Conservation (phyloP, 2,888 invertebrate species). For the Plagiodera versicolora region DNA sequence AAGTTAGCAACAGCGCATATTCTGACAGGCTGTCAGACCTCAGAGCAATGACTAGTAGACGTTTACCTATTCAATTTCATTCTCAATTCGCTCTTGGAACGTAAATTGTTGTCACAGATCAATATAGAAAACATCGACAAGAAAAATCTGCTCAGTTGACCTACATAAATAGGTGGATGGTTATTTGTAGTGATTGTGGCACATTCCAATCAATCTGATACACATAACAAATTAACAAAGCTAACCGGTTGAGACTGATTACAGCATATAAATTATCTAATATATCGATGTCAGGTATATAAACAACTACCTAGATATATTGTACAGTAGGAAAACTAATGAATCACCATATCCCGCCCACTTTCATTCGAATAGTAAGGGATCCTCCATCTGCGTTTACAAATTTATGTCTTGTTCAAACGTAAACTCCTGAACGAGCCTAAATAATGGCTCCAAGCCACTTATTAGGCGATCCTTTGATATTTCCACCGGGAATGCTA, state of each 20-base stretch:
- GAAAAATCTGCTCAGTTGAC: too few species aligned
- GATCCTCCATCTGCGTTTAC: conserved; percentile 37
- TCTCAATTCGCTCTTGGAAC: too few species aligned
- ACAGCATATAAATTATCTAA: conserved; percentile 38
- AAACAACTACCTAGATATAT: conserved; percentile 42
- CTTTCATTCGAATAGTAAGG: conserved; percentile 41
- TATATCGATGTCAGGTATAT: conserved; percentile 42
- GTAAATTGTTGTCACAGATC: too few species aligned
- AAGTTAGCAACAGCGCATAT: too few species aligned
- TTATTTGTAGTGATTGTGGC: too few species aligned
- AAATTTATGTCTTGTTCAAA: conserved; percentile 43
- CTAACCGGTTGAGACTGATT: conserved; percentile 39
- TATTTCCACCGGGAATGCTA: conserved; percentile 20
- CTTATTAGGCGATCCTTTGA: conserved; percentile 26
- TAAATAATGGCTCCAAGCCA: conserved; percentile 25
- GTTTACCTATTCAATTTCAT: too few species aligned
- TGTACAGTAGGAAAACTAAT: conserved; percentile 40
- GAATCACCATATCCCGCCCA: conserved; percentile 42
- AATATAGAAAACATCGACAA: too few species aligned
- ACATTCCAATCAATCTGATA: too few species aligned
- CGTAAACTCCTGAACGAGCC: conserved; percentile 37
- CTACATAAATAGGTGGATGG: too few species aligned
- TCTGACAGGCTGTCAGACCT: too few species aligned
- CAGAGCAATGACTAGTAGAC: too few species aligned
- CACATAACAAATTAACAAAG: conserved; percentile 40